Conservation (phyloP, 2,888 invertebrate species). For the Lasioglossum pauxillum region DNA sequence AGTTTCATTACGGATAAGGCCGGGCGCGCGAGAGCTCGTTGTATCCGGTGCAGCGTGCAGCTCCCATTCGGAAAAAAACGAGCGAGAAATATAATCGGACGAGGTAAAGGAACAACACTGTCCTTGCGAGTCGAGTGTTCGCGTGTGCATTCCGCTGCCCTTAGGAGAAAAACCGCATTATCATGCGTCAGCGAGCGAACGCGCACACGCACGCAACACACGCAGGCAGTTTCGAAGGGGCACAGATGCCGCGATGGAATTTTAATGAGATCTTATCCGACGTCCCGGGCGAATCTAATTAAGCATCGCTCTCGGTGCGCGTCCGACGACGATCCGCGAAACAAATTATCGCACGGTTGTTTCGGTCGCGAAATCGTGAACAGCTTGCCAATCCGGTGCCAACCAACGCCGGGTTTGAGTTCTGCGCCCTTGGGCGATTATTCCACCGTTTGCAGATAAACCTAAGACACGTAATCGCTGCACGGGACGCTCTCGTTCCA, state of each 20-base stretch:
- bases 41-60: not conserved
- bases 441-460: not conserved
- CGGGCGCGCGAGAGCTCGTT: constrained; percentile 12
- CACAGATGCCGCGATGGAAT: constrained; percentile 55
- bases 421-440: not conserved
- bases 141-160: constrained; percentile 42
- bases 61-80: not conserved
- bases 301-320: constrained; percentile 22
- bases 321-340: constrained; percentile 2
- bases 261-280: constrained; percentile 60
- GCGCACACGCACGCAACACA: too few species aligned
- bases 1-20: constrained; percentile 50
- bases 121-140: constrained; percentile 27
- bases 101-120: constrained; percentile 44
- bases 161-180: constrained; percentile 49
- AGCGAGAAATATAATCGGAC: not conserved
- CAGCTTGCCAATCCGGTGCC: not conserved
- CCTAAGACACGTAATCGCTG: not conserved
- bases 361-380: constrained; percentile 16
- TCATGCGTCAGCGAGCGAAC: constrained; percentile 43
- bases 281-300: constrained; percentile 52
- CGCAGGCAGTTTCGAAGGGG: constrained; percentile 26
- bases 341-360: constrained; percentile 16
- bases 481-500: not conserved
- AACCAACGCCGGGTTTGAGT: not conserved